phyloP scores from a whole-genome alignment of 1,140 invertebrate genomes.

The Colletes latitarsis region DNA sequence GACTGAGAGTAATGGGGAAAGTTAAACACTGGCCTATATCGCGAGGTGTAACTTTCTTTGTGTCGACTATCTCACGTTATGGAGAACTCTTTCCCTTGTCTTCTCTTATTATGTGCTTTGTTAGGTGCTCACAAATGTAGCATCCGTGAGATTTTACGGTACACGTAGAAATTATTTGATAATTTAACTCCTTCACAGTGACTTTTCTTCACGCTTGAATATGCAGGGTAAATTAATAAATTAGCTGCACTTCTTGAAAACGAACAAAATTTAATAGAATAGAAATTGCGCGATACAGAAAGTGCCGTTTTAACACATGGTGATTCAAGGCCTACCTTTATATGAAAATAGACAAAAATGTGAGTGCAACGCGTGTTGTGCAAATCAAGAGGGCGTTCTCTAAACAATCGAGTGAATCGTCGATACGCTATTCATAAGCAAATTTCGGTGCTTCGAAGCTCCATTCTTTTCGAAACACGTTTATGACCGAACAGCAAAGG shows the following conservation, averaged over 20 bases:
- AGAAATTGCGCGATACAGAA: no score
- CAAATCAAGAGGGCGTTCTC: background rate
- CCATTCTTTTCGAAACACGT: conserved; percentile 13
- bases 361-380: background rate
- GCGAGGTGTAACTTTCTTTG: conserved; percentile 41
- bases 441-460: background rate
- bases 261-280: background rate
- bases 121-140: conserved; percentile 3
- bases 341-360: background rate
- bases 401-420: conserved; percentile 11
- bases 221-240: no score
- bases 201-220: background rate
- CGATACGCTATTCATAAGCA: conserved; percentile 22
- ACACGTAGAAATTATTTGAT: background rate
- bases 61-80: conserved; percentile 36
- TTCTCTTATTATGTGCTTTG: conserved; percentile 39
- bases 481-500: background rate
- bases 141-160: conserved; percentile 9
- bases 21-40: conserved; percentile 42
- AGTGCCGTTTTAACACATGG: background rate
- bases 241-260: no score
- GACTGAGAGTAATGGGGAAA: conserved; percentile 32
- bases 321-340: background rate
- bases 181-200: background rate
- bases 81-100: conserved; percentile 28